Percentiles rank a stretch among this genome's conserved stretches.
Evolutionary conservation across 2,113 vertebrate species (phyloP).

Genomic region (Callionymus lyra): DNA sequence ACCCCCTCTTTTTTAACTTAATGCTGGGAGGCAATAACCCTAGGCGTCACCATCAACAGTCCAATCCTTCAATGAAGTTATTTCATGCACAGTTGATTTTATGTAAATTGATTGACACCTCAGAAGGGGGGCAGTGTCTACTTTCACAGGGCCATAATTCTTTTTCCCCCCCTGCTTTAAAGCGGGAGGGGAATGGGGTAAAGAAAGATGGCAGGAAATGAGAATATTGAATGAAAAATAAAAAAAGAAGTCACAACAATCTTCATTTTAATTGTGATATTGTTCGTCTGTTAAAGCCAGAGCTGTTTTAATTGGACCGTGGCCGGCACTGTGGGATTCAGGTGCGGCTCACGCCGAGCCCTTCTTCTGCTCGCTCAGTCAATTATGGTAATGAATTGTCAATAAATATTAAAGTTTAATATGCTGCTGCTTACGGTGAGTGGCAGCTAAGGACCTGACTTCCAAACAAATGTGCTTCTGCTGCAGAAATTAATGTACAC

Average conservation of each 20-base stretch:
- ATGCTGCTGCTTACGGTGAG: conserved; percentile 84
- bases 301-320: background rate
- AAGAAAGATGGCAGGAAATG: conserved; percentile 28
- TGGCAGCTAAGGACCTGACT: conserved; percentile 93
- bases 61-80: conserved; percentile 70
- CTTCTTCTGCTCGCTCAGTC: conserved; percentile 75
- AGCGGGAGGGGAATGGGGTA: conserved; percentile 29
- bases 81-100: conserved; percentile 87
- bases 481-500: conserved; percentile 86
- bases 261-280: background rate
- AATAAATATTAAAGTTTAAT: conserved; percentile 99
- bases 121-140: conserved; percentile 48
- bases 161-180: conserved; percentile 54
- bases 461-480: conserved; percentile 90
- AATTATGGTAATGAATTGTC: conserved; percentile 99
- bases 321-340: background rate
- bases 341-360: background rate
- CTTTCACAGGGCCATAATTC: conserved; percentile 79
- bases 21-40: conserved; percentile 53
- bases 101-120: conserved; percentile 88
- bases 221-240: conserved; percentile 31
- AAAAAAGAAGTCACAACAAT: background rate
- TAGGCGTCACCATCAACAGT: conserved; percentile 54
- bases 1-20: conserved; percentile 44
- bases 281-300: background rate